Base-by-base conservation (phyloP, 37 sponge, comb jelly and placozoan species). In the Dysidea cf. avara region DNA sequence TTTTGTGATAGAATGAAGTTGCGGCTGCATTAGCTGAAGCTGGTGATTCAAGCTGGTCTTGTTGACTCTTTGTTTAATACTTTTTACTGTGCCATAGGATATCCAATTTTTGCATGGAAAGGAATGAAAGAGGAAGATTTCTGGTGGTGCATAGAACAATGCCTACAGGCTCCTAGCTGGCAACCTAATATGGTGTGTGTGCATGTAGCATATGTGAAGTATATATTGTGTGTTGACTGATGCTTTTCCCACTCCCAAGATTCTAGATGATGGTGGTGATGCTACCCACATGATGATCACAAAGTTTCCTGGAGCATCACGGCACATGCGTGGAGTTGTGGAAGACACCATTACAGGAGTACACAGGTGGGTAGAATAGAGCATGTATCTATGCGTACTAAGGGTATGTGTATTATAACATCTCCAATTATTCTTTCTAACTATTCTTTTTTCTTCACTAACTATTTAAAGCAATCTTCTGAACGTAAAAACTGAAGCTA, bases 81-180 rank as follows among this genome's bases (percentile, higher is more conserved):
- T 66, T 18, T 66, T 37, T 24, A 36, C 33, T 36, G 24, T 5
- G 48, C 53, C 24, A 6, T 56, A 78, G 90, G 90, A 1, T 64
- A 77, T 48, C 61, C 85, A 24, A 39, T 95, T 33, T 95, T 80
- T 77, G 96, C 85, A 7, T 95, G 96, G 96, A 83, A 76, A 38
- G 85, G 80, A 28, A 70, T 83, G 77, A 52, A 79, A 22, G 92
- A 91, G 43, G 78, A 81, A 18, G 96, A 87, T 30, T 95, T 87
- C 78, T 95, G 96, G 96, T 95, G 96, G 96, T 95, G 96, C 66
- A 95, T 91, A 24, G 96, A 90, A 30, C 78, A 91, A 74, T 82
- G 87, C 43, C 54, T 94, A 16, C 39, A 75, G 13, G 78, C 87
- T 11, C 63, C 73, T 3, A 78, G 78, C 3, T 86, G 92, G 87